Conservation (phyloP, 2,113 vertebrate species). For the Hypocryptadius cinnamomeus region DNA sequence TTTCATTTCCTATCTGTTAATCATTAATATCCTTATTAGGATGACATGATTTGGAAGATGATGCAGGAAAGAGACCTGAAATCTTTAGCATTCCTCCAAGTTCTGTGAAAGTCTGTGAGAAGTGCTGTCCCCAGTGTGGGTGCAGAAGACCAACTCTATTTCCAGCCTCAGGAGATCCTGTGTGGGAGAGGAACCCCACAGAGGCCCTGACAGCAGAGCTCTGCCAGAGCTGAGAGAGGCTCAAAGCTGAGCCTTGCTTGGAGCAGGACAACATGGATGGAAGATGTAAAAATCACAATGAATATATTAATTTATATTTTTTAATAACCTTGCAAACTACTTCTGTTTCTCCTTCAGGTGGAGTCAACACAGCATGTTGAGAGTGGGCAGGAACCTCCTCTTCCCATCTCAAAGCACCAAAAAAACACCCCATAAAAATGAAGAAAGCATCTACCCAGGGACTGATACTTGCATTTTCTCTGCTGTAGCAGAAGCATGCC, state of each 20-base stretch:
- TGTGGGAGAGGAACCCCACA: rapidly evolving
- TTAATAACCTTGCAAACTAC: background rate
- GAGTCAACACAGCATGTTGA: background rate
- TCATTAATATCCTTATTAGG: background rate
- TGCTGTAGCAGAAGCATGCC: background rate
- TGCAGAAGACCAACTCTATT: background rate
- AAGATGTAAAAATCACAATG: background rate
- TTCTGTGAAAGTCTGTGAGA: background rate
- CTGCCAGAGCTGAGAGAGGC: background rate
- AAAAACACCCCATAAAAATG: too few relatives aligned
- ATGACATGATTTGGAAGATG: background rate
- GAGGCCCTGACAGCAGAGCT: background rate
- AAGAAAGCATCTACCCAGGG: background rate
- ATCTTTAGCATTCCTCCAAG: background rate
- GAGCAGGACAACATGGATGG: background rate
- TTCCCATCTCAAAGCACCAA: background rate
- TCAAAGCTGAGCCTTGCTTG: background rate
- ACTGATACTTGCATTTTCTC: background rate
- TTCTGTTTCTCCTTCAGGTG: background rate
- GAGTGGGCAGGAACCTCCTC: background rate
- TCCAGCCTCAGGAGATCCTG: background rate
- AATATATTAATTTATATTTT: background rate
- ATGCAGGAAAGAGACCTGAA: background rate
- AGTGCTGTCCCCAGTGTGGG: background rate
- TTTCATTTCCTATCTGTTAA: background rate